phyloP scores from a whole-genome alignment of 2,888 invertebrate genomes.

The Rhamnusium bicolor region DNA sequence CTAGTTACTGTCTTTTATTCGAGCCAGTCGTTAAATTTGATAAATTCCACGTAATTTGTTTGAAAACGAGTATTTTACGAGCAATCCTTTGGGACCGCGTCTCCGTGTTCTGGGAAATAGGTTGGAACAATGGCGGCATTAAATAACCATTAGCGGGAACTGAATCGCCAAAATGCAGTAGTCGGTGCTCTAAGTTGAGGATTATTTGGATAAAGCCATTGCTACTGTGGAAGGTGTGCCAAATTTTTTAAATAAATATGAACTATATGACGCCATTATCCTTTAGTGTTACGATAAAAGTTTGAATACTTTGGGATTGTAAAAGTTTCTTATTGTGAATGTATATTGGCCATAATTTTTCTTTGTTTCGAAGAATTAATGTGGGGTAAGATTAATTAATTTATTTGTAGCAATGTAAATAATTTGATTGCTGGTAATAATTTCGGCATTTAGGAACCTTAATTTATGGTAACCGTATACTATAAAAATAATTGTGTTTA shows the following conservation, averaged over 20 bases:
- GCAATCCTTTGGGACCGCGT: conserved; percentile 2
- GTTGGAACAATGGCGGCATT: conserved; percentile 17
- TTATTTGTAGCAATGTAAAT: too few relatives aligned
- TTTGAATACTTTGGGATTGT: neutral
- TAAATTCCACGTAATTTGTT: conserved; percentile 8
- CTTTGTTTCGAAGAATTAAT: neutral
- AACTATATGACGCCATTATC: neutral
- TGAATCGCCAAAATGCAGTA: conserved; percentile 3
- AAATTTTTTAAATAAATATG: conserved; percentile 6
- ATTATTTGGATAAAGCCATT: conserved; percentile 12
- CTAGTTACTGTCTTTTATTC: too few relatives aligned
- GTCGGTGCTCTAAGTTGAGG: conserved; percentile 4
- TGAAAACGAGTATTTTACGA: conserved; percentile 16
- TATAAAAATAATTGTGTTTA: too few relatives aligned
- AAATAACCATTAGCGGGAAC: conserved; percentile 13
- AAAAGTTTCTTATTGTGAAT: neutral
- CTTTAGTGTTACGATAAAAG: neutral
- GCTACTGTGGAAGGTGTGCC: conserved; percentile 15
- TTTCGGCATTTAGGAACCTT: too few relatives aligned
- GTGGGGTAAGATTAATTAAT: too few relatives aligned
- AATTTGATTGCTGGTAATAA: too few relatives aligned
- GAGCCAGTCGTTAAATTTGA: neutral
- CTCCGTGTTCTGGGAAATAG: conserved; percentile 16
- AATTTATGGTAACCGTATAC: too few relatives aligned
- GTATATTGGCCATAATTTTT: neutral